These are phyloP conservation scores for Hypolimnas misippus DNA, from an alignment of 2,888 invertebrate species.

Conservation along the genomic window DNA sequence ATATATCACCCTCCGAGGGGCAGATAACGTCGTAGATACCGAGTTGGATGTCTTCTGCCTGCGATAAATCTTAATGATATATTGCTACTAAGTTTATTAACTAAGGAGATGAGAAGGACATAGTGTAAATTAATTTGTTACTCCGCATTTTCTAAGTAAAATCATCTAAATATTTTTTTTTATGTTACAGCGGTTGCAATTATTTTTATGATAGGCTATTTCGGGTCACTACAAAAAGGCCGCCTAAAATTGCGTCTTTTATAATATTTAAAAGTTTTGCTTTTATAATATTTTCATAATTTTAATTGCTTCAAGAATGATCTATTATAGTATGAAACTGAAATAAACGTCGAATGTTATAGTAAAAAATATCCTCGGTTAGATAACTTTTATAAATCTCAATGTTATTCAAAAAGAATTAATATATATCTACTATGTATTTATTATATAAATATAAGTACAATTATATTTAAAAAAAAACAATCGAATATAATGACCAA, in stretches of 20 bases:
- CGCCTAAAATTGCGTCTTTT: neutral
- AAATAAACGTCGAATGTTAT: no score
- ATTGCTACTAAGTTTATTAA: constrained; percentile 36
- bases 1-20: constrained; percentile 32
- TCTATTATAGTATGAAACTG: no score
- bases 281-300: no score
- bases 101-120: constrained; percentile 18
- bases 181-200: neutral
- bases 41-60: constrained; percentile 35
- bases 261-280: no score
- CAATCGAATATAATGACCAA: no score
- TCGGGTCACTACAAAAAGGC: neutral
- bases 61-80: constrained; percentile 42
- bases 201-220: neutral
- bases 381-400: no score
- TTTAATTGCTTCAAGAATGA: no score
- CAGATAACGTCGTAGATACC: constrained; percentile 33
- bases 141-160: neutral
- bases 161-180: neutral
- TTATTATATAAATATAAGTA: no score
- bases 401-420: no score
- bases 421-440: no score
- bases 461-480: no score
- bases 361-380: no score
- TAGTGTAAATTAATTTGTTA: constrained; percentile 22